Conservation (phyloP, 2,797 vertebrate species). For the Tangara arthus region DNA sequence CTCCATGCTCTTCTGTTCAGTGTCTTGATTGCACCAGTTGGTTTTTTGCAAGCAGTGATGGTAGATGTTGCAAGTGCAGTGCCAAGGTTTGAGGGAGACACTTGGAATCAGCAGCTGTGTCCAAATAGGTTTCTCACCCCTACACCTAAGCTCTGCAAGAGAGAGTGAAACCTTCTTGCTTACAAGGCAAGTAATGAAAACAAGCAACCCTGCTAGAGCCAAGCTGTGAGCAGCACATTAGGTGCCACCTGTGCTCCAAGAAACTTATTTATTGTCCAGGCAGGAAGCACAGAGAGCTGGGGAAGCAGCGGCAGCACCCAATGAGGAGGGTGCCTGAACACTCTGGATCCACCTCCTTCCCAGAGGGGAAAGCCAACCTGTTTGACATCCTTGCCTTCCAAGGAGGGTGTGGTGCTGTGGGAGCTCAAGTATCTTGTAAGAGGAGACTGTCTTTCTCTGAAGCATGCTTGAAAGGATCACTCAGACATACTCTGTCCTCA, state of each 20-base stretch:
- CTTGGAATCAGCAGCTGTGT: not conserved
- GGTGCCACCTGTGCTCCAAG: not conserved
- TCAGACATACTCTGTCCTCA: not conserved
- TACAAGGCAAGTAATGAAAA: not conserved
- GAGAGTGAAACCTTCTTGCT: not conserved
- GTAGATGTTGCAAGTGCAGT: not conserved
- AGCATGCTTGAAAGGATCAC: not conserved
- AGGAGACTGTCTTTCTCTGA: not conserved
- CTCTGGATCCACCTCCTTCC: not conserved
- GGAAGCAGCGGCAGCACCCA: not conserved
- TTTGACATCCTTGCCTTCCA: not conserved
- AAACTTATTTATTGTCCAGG: not conserved
- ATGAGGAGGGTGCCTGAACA: not conserved
- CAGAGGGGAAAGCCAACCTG: constrained; percentile 18
- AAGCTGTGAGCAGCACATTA: not conserved
- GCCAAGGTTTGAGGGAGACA: not conserved
- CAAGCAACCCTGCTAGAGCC: not conserved
- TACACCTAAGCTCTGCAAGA: not conserved
- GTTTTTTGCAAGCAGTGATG: rapidly evolving
- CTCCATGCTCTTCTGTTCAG: not conserved
- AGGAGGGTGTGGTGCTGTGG: not conserved
- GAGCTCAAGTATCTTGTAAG: not conserved
- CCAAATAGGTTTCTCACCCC: not conserved
- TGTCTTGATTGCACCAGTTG: not conserved
- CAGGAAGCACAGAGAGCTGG: not conserved